Conservation (phyloP, 2,888 invertebrate species). For the Hetaerina titia region DNA sequence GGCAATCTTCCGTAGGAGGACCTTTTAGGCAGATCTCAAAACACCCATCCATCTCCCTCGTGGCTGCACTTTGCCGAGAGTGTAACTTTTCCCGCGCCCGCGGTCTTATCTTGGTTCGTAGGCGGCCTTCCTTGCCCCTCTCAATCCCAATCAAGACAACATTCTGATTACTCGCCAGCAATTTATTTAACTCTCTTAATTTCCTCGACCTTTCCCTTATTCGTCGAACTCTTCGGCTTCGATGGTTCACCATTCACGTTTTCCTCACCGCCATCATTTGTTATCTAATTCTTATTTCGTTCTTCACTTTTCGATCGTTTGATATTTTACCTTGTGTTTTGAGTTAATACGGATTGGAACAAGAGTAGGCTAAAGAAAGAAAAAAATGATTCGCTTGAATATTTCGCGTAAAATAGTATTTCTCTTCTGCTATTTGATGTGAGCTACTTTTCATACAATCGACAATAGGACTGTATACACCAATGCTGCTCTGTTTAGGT, state of each 20-base stretch:
- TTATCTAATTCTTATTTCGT: not conserved
- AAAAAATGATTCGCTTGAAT: too few species aligned
- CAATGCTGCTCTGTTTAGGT: too few species aligned
- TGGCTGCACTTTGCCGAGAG: not conserved
- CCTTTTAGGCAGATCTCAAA: not conserved
- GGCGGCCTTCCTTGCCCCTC: not conserved
- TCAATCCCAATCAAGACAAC: not conserved
- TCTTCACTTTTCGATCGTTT: not conserved
- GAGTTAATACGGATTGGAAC: too few species aligned
- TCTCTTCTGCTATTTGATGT: too few species aligned
- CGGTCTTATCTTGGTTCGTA: not conserved
- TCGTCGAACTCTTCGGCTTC: not conserved
- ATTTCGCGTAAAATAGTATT: too few species aligned
- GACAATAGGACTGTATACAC: too few species aligned
- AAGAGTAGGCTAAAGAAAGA: too few species aligned
- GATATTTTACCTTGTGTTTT: too few species aligned
- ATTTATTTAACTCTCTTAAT: not conserved
- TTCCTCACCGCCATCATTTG: not conserved
- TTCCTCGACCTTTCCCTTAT: not conserved
- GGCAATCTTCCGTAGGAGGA: conserved; percentile 14
- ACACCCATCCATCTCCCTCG: not conserved
- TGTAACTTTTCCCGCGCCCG: not conserved
- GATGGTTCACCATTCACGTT: not conserved
- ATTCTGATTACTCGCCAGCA: not conserved
- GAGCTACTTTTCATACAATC: too few species aligned